Percentiles rank a stretch among this genome's conserved stretches.
Evolutionary conservation across 2,797 vertebrate genomes (phyloP).

Genomic region (Aeoliscus strigatus): DNA sequence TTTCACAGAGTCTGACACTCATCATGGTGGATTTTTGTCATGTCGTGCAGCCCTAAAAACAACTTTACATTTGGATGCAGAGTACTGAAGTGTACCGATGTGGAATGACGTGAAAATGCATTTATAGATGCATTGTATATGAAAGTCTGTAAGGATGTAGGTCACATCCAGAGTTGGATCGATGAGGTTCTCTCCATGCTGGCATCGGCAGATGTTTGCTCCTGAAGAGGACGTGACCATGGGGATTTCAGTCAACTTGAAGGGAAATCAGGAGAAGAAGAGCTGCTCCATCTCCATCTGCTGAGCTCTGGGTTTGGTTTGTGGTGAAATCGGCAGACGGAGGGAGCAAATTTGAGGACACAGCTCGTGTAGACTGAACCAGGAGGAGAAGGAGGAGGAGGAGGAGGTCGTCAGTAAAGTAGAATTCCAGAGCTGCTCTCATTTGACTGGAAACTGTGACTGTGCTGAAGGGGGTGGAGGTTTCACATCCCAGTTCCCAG

Average conservation of each 20-base stretch:
- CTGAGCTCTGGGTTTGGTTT: conserved; percentile 5
- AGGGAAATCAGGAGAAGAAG: too few species aligned
- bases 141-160: too few species aligned
- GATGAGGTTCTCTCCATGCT: neutral
- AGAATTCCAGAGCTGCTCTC: conserved; percentile 62
- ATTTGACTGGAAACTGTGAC: conserved; percentile 69
- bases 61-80: too few species aligned
- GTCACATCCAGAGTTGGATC: too few species aligned
- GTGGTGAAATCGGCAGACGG: conserved; percentile 2
- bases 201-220: conserved; percentile 1
- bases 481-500: conserved; percentile 53
- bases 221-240: neutral
- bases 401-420: conserved; percentile 57
- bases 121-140: neutral
- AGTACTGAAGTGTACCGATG: too few species aligned
- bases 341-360: neutral
- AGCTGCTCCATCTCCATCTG: neutral
- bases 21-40: too few species aligned
- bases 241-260: neutral
- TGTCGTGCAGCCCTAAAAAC: too few species aligned
- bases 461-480: conserved; percentile 43
- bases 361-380: too few species aligned
- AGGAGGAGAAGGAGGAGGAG: conserved; percentile 8
- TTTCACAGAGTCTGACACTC: too few species aligned
- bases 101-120: too few species aligned